phyloP scores from a whole-genome alignment of 92 coral and sea anemone genomes.

The Epizoanthus stellaris region DNA sequence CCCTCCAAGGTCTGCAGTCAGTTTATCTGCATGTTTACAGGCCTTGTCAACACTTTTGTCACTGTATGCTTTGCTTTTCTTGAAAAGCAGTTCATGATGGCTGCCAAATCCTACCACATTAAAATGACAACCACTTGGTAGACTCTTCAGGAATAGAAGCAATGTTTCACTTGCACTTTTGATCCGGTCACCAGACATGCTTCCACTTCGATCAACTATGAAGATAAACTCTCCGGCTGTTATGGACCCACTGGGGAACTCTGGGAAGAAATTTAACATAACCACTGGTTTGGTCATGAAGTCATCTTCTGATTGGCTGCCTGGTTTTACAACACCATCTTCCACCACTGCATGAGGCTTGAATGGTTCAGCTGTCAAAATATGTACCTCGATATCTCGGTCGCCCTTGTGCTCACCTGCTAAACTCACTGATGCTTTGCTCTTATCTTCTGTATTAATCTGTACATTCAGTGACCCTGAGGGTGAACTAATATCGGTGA shows the following conservation, averaged over 20 bases:
- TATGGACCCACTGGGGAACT: slow-evolving; percentile 64
- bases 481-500: slow-evolving; percentile 78
- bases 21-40: slow-evolving; percentile 55
- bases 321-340: slow-evolving; percentile 56
- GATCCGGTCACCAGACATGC: slow-evolving; percentile 73
- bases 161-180: slow-evolving; percentile 79
- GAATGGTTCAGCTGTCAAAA: slow-evolving; percentile 64
- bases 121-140: slow-evolving; percentile 86
- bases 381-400: slow-evolving; percentile 65
- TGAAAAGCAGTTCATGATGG: slow-evolving; percentile 64
- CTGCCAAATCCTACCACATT: slow-evolving; percentile 93
- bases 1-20: slow-evolving; percentile 89
- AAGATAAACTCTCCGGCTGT: slow-evolving; percentile 88
- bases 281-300: slow-evolving; percentile 76
- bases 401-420: slow-evolving; percentile 62
- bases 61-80: slow-evolving; percentile 68
- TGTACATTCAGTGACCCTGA: slow-evolving; percentile 63
- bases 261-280: slow-evolving; percentile 86
- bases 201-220: slow-evolving; percentile 92
- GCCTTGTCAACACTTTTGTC: slow-evolving; percentile 75
- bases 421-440: slow-evolving; percentile 59
- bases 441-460: slow-evolving; percentile 48
- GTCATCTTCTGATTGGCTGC: slow-evolving; percentile 55
- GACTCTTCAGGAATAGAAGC: slow-evolving; percentile 82
- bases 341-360: slow-evolving; percentile 76